Evolutionary conservation across 2,888 invertebrate genomes (phyloP).

Genomic region (Idaea biselata): DNA sequence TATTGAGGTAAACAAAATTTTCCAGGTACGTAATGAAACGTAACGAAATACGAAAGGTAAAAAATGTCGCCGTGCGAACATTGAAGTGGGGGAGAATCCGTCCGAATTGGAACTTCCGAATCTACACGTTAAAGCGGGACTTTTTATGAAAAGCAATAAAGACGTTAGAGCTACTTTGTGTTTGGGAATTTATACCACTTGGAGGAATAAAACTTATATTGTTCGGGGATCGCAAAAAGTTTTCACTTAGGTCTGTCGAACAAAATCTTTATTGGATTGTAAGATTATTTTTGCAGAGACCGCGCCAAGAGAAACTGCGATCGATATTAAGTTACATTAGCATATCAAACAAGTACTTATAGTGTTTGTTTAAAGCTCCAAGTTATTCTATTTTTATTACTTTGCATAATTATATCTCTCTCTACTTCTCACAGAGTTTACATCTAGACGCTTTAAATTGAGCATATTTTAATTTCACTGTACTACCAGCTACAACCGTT

Average conservation of each 20-base stretch:
- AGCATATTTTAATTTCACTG: no score
- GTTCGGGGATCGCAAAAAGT: constrained; percentile 74
- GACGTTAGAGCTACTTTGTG: constrained; percentile 78
- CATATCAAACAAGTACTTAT: neutral
- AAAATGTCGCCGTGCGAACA: constrained; percentile 42
- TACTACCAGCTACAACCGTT: neutral
- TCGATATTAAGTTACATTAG: constrained; percentile 24
- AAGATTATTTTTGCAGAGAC: constrained; percentile 63
- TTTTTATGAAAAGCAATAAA: constrained; percentile 80
- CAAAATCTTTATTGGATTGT: constrained; percentile 74
- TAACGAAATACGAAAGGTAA: constrained; percentile 39
- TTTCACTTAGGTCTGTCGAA: constrained; percentile 75
- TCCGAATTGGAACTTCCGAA: constrained; percentile 58
- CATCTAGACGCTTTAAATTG: no score
- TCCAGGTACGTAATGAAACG: constrained; percentile 20
- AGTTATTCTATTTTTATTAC: neutral
- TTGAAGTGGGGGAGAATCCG: constrained; percentile 45
- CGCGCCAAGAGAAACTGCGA: constrained; percentile 43
- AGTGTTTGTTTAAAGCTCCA: constrained; percentile 33
- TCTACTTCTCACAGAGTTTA: no score
- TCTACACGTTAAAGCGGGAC: constrained; percentile 65
- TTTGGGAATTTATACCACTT: constrained; percentile 78
- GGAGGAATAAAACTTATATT: constrained; percentile 78
- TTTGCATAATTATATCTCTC: neutral
- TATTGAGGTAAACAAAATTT: constrained; percentile 18